Base-by-base conservation (phyloP, 2,113 vertebrate species). In the Xenus cinereus region DNA sequence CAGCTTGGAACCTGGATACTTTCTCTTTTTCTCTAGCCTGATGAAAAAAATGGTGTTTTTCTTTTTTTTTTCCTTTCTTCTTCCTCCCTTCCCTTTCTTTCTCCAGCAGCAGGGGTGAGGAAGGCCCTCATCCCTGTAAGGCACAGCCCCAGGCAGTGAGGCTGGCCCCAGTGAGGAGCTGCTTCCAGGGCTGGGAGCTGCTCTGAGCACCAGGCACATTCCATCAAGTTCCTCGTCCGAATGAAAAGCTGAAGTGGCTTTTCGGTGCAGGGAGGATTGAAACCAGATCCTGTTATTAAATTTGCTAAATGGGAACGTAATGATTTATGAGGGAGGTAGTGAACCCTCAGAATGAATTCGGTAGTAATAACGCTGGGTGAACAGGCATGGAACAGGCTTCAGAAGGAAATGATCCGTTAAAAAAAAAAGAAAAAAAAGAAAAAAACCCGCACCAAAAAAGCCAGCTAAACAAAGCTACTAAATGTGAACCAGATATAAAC, bases 241-340 rank as follows among this genome's bases (percentile, higher is more conserved):
- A 64, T 57, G 64, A 86, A 93, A 93, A 85, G 91, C 76, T 94
- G 80, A 94, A 94, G 80, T 63, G 69, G 43, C 84, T 92, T 87
- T 92, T 84, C 80, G 51, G 18, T 62, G 54, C n/a, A 84, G 33
- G 66, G 67, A 93, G 62, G 89, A 93, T 89, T 95, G 96, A 94
- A 96, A 96, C 82, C 94, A 95, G 95, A 95, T 92, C 78, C 81
- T 73, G 62, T 77, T 86, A 96, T 95, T 95, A 94, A 88, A 91
- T 93, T 82, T 93, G 48, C 72, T 88, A 93, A 94, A 87, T 87
- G 60, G 76, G 66, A 92, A 82, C 1, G 1, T 60, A 94, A 87
- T 85, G 92, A 91, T 95, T 96, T 96, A 95, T 76, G 59, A 87
- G 56, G 41, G 74, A 92, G 56, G 77, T 71, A 94, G 83, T 60